Percentiles rank a stretch among this genome's conserved stretches.
phyloP scores from a whole-genome alignment of 2,888 invertebrate genomes.

The Trissoscelio sp. region DNA sequence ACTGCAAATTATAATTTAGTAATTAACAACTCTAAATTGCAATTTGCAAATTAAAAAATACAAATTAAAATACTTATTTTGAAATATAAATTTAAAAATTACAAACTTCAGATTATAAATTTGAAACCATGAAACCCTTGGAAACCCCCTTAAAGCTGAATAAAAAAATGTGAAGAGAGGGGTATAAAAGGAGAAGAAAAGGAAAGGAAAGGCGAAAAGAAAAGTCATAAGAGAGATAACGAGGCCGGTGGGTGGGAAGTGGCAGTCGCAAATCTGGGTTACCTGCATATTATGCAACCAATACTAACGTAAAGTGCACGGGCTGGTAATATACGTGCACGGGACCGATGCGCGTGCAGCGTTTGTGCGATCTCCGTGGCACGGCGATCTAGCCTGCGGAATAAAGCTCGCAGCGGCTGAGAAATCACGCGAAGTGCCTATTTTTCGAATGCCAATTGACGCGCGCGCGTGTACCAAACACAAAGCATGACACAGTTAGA shows the following conservation, averaged over 20 bases:
- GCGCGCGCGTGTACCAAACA: slow-evolving; percentile 16
- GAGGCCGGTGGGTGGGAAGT: slow-evolving; percentile 68
- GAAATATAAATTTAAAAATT: too few species aligned
- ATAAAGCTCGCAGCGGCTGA: slow-evolving; percentile 31
- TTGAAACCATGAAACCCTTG: too few species aligned
- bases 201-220: slow-evolving; percentile 42
- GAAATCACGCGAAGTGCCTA: slow-evolving; percentile 59
- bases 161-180: not conserved
- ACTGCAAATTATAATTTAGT: too few species aligned
- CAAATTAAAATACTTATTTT: too few species aligned
- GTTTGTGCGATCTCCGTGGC: slow-evolving; percentile 11
- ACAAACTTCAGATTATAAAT: too few species aligned
- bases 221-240: slow-evolving; percentile 68
- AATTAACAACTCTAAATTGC: too few species aligned
- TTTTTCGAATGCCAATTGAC: slow-evolving; percentile 54
- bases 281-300: slow-evolving; percentile 70
- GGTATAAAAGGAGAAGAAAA: slow-evolving; percentile 14
- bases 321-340: slow-evolving; percentile 55
- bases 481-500: slow-evolving; percentile 43
- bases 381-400: slow-evolving; percentile 19
- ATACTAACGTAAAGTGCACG: slow-evolving; percentile 57
- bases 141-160: too few species aligned
- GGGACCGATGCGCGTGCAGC: slow-evolving; percentile 52
- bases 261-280: slow-evolving; percentile 68
- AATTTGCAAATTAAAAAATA: too few species aligned